Evolutionary conservation across 2,797 vertebrate species (phyloP).

Genomic region (Pseudochirops corinnae): DNA sequence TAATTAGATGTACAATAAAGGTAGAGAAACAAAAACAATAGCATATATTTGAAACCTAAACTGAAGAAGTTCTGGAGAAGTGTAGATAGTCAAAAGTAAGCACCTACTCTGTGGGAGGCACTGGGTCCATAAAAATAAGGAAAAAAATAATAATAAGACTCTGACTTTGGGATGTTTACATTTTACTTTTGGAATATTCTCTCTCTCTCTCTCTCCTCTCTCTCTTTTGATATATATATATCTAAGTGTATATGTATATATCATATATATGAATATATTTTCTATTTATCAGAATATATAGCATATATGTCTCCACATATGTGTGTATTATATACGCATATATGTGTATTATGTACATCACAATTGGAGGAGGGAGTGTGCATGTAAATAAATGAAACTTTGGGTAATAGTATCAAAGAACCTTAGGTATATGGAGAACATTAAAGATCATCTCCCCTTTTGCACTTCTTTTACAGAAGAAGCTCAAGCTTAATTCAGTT

Average conservation of each 20-base stretch:
- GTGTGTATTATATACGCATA: too few relatives aligned
- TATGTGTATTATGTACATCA: neutral
- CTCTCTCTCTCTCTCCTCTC: neutral
- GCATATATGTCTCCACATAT: neutral
- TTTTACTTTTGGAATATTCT: neutral
- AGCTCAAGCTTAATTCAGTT: neutral
- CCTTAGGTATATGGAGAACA: neutral
- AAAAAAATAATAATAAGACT: neutral
- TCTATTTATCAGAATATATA: too few relatives aligned
- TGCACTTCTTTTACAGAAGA: neutral
- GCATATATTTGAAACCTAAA: neutral
- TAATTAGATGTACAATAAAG: neutral
- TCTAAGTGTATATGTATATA: neutral
- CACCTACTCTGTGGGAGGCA: neutral
- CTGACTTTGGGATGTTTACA: neutral
- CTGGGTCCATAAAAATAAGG: neutral
- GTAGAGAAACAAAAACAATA: neutral
- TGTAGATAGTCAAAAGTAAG: neutral
- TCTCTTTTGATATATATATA: too few relatives aligned
- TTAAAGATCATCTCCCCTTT: neutral
- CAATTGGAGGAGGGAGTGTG: neutral
- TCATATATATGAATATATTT: too few relatives aligned
- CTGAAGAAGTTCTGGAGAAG: neutral
- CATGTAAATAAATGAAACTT: neutral
- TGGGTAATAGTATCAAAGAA: neutral